A percentile compares a stretch with the other conserved stretches of the same genome.
Conservation (phyloP, 2,888 invertebrate species). For the Sinhomidia bicolor region DNA sequence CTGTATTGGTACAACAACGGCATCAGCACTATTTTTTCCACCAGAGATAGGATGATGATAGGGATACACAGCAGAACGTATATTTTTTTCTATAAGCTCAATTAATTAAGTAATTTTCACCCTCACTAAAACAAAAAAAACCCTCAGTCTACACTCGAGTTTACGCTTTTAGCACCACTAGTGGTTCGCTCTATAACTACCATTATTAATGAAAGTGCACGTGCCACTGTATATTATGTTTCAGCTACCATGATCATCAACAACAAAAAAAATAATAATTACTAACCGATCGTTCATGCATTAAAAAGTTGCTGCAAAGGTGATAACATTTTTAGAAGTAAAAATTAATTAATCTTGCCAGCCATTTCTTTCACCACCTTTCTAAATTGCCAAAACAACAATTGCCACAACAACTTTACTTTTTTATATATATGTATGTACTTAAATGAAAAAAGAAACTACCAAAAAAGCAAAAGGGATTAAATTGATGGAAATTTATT, state of each 20-base stretch:
- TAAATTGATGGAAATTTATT: background rate
- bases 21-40: background rate
- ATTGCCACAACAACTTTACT: background rate
- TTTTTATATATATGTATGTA: too few relatives aligned
- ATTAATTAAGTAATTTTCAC: slow-evolving; percentile 16
- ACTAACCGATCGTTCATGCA: background rate
- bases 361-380: slow-evolving; percentile 22
- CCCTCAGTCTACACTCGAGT: background rate
- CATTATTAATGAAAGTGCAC: background rate
- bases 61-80: background rate
- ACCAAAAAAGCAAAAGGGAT: background rate
- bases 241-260: background rate
- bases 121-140: slow-evolving; percentile 1
- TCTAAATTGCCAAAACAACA: slow-evolving; percentile 1
- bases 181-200: background rate
- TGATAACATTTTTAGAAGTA: background rate
- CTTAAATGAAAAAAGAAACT: background rate
- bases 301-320: background rate
- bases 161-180: background rate
- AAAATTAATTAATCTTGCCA: background rate
- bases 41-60: background rate
- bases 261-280: background rate
- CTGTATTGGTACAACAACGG: background rate
- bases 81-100: background rate
- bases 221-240: background rate